Conservation (phyloP, 1,140 invertebrate species). For the Hylaeus volcanicus region DNA sequence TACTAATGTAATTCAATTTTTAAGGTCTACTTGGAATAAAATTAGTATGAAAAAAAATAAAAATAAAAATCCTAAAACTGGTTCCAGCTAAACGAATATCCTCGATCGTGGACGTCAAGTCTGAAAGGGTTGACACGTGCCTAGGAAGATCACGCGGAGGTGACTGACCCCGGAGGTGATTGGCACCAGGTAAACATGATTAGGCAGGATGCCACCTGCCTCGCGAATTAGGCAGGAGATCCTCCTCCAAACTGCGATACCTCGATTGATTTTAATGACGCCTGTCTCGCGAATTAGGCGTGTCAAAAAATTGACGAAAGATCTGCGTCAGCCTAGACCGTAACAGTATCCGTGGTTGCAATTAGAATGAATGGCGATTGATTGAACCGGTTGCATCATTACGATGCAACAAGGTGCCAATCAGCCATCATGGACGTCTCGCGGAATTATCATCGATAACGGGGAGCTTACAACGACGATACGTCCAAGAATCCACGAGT, state of each 20-base stretch:
- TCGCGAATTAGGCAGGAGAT: too few relatives aligned
- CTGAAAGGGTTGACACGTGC: too few relatives aligned
- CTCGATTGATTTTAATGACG: not conserved
- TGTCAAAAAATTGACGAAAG: conserved; percentile 15
- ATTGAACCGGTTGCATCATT: conserved; percentile 52
- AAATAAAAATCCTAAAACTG: too few relatives aligned
- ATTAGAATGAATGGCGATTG: conserved; percentile 49
- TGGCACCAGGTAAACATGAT: too few relatives aligned
- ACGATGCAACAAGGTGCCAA: conserved; percentile 54
- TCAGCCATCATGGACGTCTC: conserved; percentile 49
- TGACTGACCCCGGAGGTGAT: too few relatives aligned
- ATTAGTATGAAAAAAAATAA: too few relatives aligned
- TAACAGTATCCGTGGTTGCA: conserved; percentile 30
- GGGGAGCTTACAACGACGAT: conserved; percentile 38
- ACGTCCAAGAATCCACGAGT: conserved; percentile 14
- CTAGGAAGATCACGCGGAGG: too few relatives aligned
- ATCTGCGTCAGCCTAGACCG: not conserved
- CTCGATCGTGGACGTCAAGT: too few relatives aligned
- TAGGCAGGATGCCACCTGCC: too few relatives aligned
- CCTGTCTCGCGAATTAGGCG: not conserved
- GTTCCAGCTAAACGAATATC: too few relatives aligned
- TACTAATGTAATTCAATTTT: too few relatives aligned
- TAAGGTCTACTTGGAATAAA: too few relatives aligned
- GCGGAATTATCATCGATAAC: conserved; percentile 53
- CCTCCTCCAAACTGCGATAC: not conserved